These are phyloP conservation scores for Stigmatopora nigra DNA, from an alignment of 2,113 vertebrate species.

Conservation along the genomic window DNA sequence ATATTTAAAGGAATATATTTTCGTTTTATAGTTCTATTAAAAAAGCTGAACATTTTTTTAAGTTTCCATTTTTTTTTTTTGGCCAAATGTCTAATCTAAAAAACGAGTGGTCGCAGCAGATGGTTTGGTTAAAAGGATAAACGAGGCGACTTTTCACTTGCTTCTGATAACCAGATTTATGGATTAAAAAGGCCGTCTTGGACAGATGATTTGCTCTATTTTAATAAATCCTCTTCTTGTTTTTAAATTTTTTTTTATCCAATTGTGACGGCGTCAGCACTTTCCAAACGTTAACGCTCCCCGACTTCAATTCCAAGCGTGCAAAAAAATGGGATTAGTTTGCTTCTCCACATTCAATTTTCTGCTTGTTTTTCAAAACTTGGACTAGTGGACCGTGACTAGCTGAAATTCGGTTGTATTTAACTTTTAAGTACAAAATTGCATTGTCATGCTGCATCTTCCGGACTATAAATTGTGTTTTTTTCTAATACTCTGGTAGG, in stretches of 20 bases:
- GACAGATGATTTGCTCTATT: background rate
- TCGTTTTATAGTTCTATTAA: no score
- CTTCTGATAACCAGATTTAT: slow-evolving; percentile 1
- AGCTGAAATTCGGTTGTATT: no score
- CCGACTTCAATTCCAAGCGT: slow-evolving; percentile 6
- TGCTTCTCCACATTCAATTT: no score
- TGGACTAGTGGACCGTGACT: no score
- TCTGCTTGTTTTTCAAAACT: no score
- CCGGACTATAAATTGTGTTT: no score
- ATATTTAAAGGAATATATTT: no score
- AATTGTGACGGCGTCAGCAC: background rate
- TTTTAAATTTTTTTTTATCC: background rate
- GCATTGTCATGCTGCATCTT: no score
- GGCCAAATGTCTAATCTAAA: no score
- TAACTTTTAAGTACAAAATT: background rate
- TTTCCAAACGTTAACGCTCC: slow-evolving; percentile 38
- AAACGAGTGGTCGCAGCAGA: slow-evolving; percentile 22
- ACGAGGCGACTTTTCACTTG: slow-evolving; percentile 24
- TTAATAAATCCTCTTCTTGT: slow-evolving; percentile 13
- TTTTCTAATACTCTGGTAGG: no score
- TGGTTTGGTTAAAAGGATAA: slow-evolving; percentile 23
- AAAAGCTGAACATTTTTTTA: no score
- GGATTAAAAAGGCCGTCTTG: background rate
- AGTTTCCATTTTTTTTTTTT: no score
- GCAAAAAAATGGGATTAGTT: background rate